Evolutionary conservation across 2,888 invertebrate species (phyloP), one percentile per base, ranked within the genome.

Genomic region (Ceratothoa steindachneri): DNA sequence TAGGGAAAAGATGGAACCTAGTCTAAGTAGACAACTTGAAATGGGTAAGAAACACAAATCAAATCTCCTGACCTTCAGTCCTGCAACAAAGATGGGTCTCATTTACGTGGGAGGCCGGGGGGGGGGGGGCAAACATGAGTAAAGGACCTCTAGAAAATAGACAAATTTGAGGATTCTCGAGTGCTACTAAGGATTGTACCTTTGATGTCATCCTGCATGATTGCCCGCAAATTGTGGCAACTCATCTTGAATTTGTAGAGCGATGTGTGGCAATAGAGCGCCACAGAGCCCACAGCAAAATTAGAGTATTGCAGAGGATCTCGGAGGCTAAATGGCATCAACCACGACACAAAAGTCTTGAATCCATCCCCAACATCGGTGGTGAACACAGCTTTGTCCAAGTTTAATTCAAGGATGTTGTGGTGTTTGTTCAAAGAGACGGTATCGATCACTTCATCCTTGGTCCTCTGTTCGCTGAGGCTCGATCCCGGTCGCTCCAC

Each of bases 281-380:
- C 79, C 27, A 66, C 30, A 15, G 67, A 65, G 9, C 79, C 79
- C 19, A 76, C 66, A 27, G 74, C 74, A 30, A 79, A 67, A 67
- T 76, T 76, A 15, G 79, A 76, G 60, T 79, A 76, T 55, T 79
- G 79, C 15, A 79, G 68, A 0, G 79, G 79, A 29, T 79, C 79
- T 52, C 73, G 70, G 19, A 79, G 27, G 0, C 72, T 53, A 52
- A 79, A 76, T 12, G 76, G 76, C 30, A 79, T 75, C 9, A 73
- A 74, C 79, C 79, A 79, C 19, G 76, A 76, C 24, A 72, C 74
- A 67, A 79, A 79, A 12, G 79, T 76, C 28, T 79, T 79, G 22
- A 74, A 30, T 7, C 60, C 67, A n/a, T 69, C 71, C 29, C 71
- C 70, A 2, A 70, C 74, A 19, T 67, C 19, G 2, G 55, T 12